Base-by-base conservation (phyloP, 2,797 vertebrate species). In the Podargus strigoides region DNA sequence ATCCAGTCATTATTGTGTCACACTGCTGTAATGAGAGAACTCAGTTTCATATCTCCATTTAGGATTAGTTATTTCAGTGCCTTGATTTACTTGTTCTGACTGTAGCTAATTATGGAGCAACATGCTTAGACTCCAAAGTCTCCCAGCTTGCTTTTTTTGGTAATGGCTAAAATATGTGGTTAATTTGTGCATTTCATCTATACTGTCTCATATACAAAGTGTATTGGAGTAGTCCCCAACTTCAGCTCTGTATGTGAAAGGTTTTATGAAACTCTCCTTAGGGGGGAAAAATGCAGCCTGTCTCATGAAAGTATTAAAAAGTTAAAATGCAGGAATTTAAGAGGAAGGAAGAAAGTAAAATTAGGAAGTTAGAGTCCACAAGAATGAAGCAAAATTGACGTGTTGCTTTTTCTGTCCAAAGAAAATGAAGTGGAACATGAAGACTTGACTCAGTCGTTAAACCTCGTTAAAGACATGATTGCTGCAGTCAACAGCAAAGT, bases 401-500 rank as follows among this genome's bases (percentile, higher is more conserved):
- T 49, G 6, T 59, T 66, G 72, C 63, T 96, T 79, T 90, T 64
- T 86, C 67, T 90, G 81, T 60, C 91, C 56, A 85, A 92, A 99
- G 99, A 99, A 96, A 98, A 97, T 4, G 98, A 99, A 36, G 97
- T 96, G 16, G 99, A 99, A 79, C 98, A 97, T 20, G 95, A 98
- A 14, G 98, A 99, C 66, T 96, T 99, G 93, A 97, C 97, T 14
- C 98, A 98, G 69, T 98, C 99, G 0, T 92, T 99, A 62, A 98
- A 97, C 93, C 97, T 98, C 4, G 98, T 99, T 80, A 99, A 99
- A 94, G 98, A 99, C 39, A 97, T 99, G 85, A 98, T 99, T 28
- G 98, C 98, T 3, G 98, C 98, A 1, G 99, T 99, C 15, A 98
- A 99, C n/a, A 98, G 96, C 96, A 98, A 98, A 94, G 99, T 99